Evolutionary conservation across 2,888 invertebrate species (phyloP).

Genomic region (Hyles lineata): DNA sequence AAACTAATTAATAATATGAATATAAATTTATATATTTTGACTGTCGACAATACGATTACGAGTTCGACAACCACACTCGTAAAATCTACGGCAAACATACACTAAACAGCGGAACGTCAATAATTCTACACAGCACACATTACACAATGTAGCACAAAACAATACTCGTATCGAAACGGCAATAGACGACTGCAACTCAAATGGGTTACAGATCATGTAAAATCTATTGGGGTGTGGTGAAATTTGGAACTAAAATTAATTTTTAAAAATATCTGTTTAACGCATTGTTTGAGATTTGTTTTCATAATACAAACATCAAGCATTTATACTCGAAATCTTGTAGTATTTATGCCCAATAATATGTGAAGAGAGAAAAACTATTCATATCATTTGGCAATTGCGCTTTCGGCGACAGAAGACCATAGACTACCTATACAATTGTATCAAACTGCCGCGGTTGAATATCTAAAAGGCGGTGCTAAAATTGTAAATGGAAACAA

Average conservation of each 20-base stretch:
- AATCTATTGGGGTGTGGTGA: too few species aligned
- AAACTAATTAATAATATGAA: too few species aligned
- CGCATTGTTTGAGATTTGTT: neutral
- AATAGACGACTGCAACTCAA: too few species aligned
- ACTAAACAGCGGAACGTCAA: neutral
- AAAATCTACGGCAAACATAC: neutral
- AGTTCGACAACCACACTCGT: neutral
- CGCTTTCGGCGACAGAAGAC: neutral
- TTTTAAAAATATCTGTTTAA: too few species aligned
- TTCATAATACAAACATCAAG: neutral
- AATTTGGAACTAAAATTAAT: too few species aligned
- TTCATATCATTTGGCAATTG: too few species aligned
- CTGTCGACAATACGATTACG: too few species aligned
- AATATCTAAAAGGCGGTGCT: conserved; percentile 55
- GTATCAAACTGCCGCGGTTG: conserved; percentile 51
- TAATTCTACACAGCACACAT: neutral
- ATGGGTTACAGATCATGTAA: too few species aligned
- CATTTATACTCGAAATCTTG: too few species aligned
- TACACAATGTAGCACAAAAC: neutral
- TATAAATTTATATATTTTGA: too few species aligned
- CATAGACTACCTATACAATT: conserved; percentile 41
- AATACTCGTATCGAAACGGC: conserved; percentile 8
- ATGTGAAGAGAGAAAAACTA: too few species aligned
- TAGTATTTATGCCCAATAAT: too few species aligned
- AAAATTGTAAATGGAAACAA: conserved; percentile 69